Conservation (phyloP, 2,113 vertebrate species). For the Synodontis membranacea region DNA sequence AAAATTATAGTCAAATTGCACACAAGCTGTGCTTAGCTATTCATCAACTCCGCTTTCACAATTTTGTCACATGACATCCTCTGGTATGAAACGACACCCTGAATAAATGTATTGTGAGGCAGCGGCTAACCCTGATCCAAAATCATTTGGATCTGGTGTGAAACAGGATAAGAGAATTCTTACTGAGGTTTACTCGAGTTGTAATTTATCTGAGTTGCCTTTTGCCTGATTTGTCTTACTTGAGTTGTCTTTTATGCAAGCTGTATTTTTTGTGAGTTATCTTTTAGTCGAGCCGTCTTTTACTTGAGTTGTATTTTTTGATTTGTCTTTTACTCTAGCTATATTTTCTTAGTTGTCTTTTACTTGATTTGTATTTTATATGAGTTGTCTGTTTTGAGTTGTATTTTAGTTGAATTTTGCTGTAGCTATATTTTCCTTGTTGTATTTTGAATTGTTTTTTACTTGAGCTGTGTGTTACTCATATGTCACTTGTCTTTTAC, state of each 20-base stretch:
- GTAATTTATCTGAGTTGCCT: neutral
- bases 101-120: neutral
- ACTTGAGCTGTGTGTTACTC: neutral
- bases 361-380: neutral
- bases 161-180: neutral
- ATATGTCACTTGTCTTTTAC: neutral
- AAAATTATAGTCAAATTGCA: neutral
- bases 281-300: neutral
- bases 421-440: neutral
- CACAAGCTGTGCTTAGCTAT: neutral
- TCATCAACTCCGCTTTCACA: neutral
- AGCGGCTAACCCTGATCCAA: neutral
- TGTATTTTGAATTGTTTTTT: neutral
- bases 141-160: neutral
- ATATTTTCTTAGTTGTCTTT: neutral
- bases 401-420: neutral
- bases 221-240: neutral
- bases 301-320: too few relatives aligned
- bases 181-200: neutral
- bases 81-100: neutral
- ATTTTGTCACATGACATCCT: neutral
- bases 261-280: neutral
- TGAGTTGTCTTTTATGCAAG: neutral
- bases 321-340: neutral
- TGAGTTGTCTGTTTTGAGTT: neutral